Percentiles rank a stretch among this genome's conserved stretches.
These are phyloP conservation scores for Asarcornis scutulata DNA, from an alignment of 2,113 vertebrate species.

Conservation along the genomic window DNA sequence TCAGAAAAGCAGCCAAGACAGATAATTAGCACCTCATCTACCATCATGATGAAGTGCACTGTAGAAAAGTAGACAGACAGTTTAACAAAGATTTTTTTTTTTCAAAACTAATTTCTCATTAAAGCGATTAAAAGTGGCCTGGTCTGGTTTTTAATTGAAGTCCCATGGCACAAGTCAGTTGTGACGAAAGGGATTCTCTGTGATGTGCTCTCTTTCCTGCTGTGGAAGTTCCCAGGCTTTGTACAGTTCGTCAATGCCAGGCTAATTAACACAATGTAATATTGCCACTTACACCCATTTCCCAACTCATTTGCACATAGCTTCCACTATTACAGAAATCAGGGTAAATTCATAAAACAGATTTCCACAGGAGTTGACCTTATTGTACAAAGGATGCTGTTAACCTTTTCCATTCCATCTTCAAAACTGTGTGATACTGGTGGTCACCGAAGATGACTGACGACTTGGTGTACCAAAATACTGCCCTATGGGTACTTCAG, in stretches of 20 bases:
- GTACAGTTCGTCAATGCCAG: neutral
- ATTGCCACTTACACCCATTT: conserved; percentile 34
- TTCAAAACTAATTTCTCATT: neutral
- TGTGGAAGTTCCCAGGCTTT: conserved; percentile 57
- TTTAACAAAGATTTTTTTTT: neutral
- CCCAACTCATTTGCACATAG: conserved; percentile 42
- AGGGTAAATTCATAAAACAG: neutral
- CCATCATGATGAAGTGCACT: neutral
- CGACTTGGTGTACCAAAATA: neutral
- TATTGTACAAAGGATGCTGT: neutral
- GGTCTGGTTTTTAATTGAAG: conserved; percentile 59
- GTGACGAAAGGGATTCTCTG: conserved; percentile 60
- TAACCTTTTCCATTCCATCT: neutral
- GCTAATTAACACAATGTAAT: conserved; percentile 49
- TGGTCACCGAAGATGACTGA: neutral
- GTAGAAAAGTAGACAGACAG: conserved; percentile 1
- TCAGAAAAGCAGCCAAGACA: neutral
- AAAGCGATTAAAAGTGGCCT: conserved; percentile 36
- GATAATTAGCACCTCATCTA: conserved; percentile 37
- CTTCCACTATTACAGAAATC: conserved; percentile 10
- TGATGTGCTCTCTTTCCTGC: conserved; percentile 27
- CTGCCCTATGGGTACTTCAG: neutral
- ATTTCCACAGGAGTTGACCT: conserved; percentile 2
- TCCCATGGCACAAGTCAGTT: conserved; percentile 40
- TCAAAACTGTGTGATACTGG: neutral